Evolutionary conservation across 1,140 invertebrate species (phyloP).

Genomic region (Helicoverpa zea): DNA sequence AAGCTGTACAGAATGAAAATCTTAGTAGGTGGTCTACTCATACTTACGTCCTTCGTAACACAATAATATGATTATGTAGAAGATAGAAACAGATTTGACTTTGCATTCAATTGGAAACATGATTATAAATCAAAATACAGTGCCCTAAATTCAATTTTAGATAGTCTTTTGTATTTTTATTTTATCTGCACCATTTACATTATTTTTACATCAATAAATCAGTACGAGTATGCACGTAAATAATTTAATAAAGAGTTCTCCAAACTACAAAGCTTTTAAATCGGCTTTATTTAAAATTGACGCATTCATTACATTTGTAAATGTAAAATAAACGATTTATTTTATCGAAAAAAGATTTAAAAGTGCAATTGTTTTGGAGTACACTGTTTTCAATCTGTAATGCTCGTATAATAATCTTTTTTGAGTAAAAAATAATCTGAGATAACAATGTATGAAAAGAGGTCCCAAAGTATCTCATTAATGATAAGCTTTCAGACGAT

Average conservation of each 20-base stretch:
- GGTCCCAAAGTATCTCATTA: neutral
- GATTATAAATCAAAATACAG: too few relatives aligned
- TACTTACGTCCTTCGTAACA: too few relatives aligned
- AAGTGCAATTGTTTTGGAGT: slow-evolving; percentile 26
- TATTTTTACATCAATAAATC: neutral
- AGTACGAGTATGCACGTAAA: neutral
- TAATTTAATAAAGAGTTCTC: slow-evolving; percentile 1
- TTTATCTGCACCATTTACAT: neutral
- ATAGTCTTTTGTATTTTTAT: neutral
- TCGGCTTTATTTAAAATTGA: slow-evolving; percentile 24
- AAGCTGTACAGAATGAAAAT: neutral
- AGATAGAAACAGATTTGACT: too few relatives aligned
- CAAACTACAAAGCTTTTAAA: slow-evolving; percentile 17
- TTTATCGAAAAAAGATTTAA: neutral
- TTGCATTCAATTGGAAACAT: too few relatives aligned
- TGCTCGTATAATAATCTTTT: neutral
- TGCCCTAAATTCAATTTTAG: neutral
- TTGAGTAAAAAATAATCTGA: slow-evolving; percentile 18
- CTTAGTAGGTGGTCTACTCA: neutral
- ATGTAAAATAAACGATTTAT: slow-evolving; percentile 33
- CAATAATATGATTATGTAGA: too few relatives aligned
- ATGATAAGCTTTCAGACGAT: neutral
- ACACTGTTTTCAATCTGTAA: neutral
- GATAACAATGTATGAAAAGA: neutral
- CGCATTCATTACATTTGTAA: neutral